Conservation (phyloP, 2,888 invertebrate species). For the Spilosoma lubricipeda region DNA sequence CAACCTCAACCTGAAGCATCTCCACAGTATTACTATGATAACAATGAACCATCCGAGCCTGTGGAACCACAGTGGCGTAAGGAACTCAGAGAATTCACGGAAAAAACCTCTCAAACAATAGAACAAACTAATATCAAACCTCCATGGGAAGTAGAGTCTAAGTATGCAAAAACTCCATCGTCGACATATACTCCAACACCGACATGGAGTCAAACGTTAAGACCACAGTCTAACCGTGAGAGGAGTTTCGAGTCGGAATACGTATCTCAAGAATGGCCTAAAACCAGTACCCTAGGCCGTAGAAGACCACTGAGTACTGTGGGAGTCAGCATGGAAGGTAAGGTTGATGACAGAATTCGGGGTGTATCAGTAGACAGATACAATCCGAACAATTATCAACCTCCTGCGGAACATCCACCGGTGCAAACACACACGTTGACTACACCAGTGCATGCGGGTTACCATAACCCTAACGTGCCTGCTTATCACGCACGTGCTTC, state of each 20-base stretch:
- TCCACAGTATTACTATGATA: slow-evolving; percentile 80
- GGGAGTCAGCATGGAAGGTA: slow-evolving; percentile 59
- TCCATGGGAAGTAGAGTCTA: slow-evolving; percentile 77
- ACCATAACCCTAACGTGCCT: slow-evolving; percentile 81
- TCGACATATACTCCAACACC: slow-evolving; percentile 72
- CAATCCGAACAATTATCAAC: slow-evolving; percentile 78
- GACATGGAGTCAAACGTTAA: slow-evolving; percentile 81
- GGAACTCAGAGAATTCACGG: slow-evolving; percentile 81
- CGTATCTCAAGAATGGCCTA: slow-evolving; percentile 77
- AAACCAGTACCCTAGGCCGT: slow-evolving; percentile 77
- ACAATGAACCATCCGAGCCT: slow-evolving; percentile 73
- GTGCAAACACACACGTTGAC: slow-evolving; percentile 82
- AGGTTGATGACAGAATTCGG: slow-evolving; percentile 71
- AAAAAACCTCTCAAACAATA: slow-evolving; percentile 71
- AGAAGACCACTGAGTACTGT: slow-evolving; percentile 78
- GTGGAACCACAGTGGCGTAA: slow-evolving; percentile 83
- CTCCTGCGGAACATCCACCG: slow-evolving; percentile 78
- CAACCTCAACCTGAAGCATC: slow-evolving; percentile 81
- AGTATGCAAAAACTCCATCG: slow-evolving; percentile 67
- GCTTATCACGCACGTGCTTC: slow-evolving; percentile 82
- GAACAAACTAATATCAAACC: slow-evolving; percentile 71
- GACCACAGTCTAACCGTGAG: slow-evolving; percentile 80
- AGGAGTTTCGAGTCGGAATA: slow-evolving; percentile 81
- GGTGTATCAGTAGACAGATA: slow-evolving; percentile 83
- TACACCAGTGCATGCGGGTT: slow-evolving; percentile 71